Base-by-base conservation (phyloP, 2,113 vertebrate species). In the Cettia cetti region DNA sequence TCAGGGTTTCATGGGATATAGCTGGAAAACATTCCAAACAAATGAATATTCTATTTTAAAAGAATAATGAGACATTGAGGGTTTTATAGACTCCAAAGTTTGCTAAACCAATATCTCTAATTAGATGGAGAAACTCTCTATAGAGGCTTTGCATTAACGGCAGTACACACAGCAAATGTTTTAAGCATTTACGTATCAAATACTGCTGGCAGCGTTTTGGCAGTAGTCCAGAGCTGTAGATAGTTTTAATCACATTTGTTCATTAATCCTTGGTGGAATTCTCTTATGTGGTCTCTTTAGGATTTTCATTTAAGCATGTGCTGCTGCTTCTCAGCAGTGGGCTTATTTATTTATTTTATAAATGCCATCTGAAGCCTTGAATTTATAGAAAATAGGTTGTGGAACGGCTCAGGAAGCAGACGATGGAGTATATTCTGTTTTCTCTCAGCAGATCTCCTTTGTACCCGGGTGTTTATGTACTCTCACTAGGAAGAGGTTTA, bases 11-110 rank as follows among this genome's bases (percentile, higher is more conserved):
- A 74, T 82, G 60, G 77, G 83, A 85, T 93, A 63, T 87, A 90
- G 92, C 84, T 84, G 82, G 86, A 96, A 97, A 95, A 68, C 65
- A 77, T 96, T 97, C 92, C 92, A 83, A 97, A 97, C 80, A 96
- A 96, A 96, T 80, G 65, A 97, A 94, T 94, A 95, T 95, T 96
- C 87, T 39, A 13, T 96, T 94, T 96, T 97, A 80, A 94, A 95
- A 94, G 90, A 95, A 94, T 97, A 97, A 59, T 92, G 95, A 95
- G 95, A 93, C 7, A 0, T 84, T 92, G 82, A 95, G 92, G 79
- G 64, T 77, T 91, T 91, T 72, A 53, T 91, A 74, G 95, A 94
- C 85, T 92, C 94, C 82, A 21, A 95, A 76, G 72, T 90, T 95
- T 94, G 88, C 96, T 96, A 96, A 86, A 77, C 95, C 68, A 77